Percentiles rank a stretch among this genome's conserved stretches.
Evolutionary conservation across 2,888 invertebrate genomes (phyloP).

Genomic region (Cryptus armator): DNA sequence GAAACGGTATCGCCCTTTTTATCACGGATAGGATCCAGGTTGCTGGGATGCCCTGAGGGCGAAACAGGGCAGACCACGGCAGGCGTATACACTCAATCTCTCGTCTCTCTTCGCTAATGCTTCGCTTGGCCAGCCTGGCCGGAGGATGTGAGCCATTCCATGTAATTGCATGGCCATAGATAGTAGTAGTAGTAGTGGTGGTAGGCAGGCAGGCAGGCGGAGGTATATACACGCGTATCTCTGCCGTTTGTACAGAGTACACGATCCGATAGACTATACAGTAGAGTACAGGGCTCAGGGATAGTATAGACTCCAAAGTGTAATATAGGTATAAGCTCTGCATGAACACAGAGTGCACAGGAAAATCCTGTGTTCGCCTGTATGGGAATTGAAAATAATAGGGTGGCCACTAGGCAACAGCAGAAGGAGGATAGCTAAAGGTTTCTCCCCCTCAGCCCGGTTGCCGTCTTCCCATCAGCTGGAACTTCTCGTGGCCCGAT

Average conservation of each 20-base stretch:
- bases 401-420: conserved; percentile 62
- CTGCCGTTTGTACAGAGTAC: background rate
- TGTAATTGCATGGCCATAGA: conserved; percentile 69
- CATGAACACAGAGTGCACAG: conserved; percentile 34
- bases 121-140: conserved; percentile 65
- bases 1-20: conserved; percentile 70
- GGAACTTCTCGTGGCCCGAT: conserved; percentile 38
- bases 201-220: background rate
- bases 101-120: conserved; percentile 66
- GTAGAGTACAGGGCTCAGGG: conserved; percentile 21
- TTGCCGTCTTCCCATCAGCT: conserved; percentile 42
- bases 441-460: conserved; percentile 35
- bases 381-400: conserved; percentile 71
- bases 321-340: conserved; percentile 4
- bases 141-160: conserved; percentile 73
- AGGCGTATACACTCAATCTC: conserved; percentile 51
- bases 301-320: background rate
- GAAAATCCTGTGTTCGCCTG: conserved; percentile 61
- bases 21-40: conserved; percentile 49
- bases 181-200: conserved; percentile 32
- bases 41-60: conserved; percentile 49
- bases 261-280: conserved; percentile 23
- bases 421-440: conserved; percentile 21
- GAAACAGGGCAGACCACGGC: conserved; percentile 19
- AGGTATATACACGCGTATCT: background rate